Evolutionary conservation across 2,888 invertebrate genomes (phyloP).

Genomic region (Thelaira solivaga): DNA sequence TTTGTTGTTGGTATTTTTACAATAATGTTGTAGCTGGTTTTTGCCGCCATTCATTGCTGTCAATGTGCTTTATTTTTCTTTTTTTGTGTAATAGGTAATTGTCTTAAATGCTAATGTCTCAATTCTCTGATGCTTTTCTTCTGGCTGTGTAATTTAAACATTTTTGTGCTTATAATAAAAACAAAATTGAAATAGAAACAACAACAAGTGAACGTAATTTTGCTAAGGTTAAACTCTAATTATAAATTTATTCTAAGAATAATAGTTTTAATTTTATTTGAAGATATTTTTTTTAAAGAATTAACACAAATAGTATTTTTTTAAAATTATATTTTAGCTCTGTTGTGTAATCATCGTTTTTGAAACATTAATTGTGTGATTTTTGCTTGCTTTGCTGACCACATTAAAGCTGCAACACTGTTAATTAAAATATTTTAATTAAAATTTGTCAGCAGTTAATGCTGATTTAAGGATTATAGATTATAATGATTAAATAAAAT

Average conservation of each 20-base stretch:
- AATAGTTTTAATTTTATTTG: not conserved
- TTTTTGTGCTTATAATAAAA: conserved; percentile 21
- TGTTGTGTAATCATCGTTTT: not conserved
- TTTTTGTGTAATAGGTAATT: not conserved
- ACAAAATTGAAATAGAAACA: not conserved
- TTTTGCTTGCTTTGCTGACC: no score
- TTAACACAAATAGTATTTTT: no score
- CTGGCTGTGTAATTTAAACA: conserved; percentile 33
- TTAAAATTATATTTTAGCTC: conserved; percentile 7
- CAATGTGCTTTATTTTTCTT: not conserved
- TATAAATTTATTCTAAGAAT: not conserved
- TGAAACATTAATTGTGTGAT: not conserved
- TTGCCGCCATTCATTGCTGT: not conserved
- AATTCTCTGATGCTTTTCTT: conserved; percentile 30
- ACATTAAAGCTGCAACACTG: no score
- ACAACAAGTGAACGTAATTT: not conserved
- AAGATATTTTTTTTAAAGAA: conserved; percentile 8
- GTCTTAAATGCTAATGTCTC: conserved; percentile 23
- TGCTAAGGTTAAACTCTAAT: not conserved
- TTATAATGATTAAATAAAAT: no score
- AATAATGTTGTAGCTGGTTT: not conserved
- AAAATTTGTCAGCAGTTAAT: not conserved
- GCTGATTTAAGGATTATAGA: no score
- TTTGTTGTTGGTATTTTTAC: no score
- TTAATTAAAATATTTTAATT: conserved; percentile 12